Conservation (phyloP, 1,140 invertebrate genomes). For the Drosophila sp. region DNA sequence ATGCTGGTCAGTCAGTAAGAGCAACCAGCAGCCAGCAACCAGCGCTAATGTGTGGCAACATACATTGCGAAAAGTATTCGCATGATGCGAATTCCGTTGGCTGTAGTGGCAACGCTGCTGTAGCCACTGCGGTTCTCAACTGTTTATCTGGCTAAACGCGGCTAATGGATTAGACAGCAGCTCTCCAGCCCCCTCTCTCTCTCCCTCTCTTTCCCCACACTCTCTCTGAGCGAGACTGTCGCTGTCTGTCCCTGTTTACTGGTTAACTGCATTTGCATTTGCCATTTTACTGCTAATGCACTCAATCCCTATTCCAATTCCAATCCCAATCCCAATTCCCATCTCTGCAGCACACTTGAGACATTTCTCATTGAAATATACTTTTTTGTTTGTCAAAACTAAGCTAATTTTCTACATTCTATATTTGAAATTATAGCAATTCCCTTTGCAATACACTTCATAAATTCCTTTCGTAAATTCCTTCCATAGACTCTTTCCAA, state of each 20-base stretch:
- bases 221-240: too few relatives aligned
- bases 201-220: too few relatives aligned
- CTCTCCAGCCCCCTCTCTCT: not conserved
- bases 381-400: too few relatives aligned
- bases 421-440: too few relatives aligned
- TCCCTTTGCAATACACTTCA: too few relatives aligned
- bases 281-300: slow-evolving; percentile 8
- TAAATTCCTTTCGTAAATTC: too few relatives aligned
- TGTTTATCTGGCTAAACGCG: slow-evolving; percentile 67
- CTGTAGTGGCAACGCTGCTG: slow-evolving; percentile 52
- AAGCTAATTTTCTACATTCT: too few relatives aligned
- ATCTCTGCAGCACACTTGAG: slow-evolving; percentile 11
- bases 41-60: slow-evolving; percentile 65
- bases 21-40: slow-evolving; percentile 33
- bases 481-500: too few relatives aligned
- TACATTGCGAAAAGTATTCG: slow-evolving; percentile 8
- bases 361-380: too few relatives aligned
- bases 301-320: slow-evolving; percentile 1
- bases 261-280: slow-evolving; percentile 49
- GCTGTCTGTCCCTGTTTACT: not conserved
- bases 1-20: slow-evolving; percentile 48
- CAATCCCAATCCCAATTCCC: not conserved
- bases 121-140: slow-evolving; percentile 51
- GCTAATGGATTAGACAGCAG: slow-evolving; percentile 58
- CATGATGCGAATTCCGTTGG: slow-evolving; percentile 51